These are phyloP conservation scores for Ariolimax columbianus DNA, from an alignment of 2,888 invertebrate species.

Conservation along the genomic window DNA sequence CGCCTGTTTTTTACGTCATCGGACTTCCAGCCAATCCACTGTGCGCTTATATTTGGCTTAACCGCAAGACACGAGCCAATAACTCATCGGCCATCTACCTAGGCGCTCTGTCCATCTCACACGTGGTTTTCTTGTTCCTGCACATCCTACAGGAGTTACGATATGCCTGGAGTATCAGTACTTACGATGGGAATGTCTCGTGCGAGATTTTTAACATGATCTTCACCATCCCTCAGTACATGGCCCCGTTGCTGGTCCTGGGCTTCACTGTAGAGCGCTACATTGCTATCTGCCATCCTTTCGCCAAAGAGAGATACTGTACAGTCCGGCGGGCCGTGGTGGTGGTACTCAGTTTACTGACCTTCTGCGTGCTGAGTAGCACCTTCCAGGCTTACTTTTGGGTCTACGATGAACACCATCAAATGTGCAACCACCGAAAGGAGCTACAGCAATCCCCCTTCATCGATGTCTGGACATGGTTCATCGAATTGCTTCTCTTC, in stretches of 20 bases:
- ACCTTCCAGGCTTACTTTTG: constrained; percentile 75
- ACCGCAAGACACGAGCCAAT: constrained; percentile 71
- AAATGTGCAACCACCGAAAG: constrained; percentile 65
- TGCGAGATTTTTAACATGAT: constrained; percentile 75
- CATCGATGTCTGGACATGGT: constrained; percentile 74
- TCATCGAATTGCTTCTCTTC: constrained; percentile 74
- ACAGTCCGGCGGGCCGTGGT: constrained; percentile 71
- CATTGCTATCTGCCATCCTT: constrained; percentile 76
- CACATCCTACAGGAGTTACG: constrained; percentile 75
- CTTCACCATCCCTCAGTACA: constrained; percentile 73
- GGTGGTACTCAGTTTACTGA: constrained; percentile 64
- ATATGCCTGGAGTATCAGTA: constrained; percentile 74
- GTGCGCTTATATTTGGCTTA: constrained; percentile 76
- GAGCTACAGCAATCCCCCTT: constrained; percentile 57
- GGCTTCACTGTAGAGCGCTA: constrained; percentile 78
- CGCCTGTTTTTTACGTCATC: constrained; percentile 76
- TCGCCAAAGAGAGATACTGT: constrained; percentile 73
- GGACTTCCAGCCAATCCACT: constrained; percentile 75
- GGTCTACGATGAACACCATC: constrained; percentile 64
- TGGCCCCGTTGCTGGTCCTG: constrained; percentile 76
- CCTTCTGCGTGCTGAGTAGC: constrained; percentile 63
- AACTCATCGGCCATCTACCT: constrained; percentile 78
- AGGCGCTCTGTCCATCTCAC: constrained; percentile 74
- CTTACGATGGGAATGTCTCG: constrained; percentile 63
- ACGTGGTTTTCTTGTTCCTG: constrained; percentile 72